Conservation (phyloP, 2,797 vertebrate species). For the Sebastes itinus region DNA sequence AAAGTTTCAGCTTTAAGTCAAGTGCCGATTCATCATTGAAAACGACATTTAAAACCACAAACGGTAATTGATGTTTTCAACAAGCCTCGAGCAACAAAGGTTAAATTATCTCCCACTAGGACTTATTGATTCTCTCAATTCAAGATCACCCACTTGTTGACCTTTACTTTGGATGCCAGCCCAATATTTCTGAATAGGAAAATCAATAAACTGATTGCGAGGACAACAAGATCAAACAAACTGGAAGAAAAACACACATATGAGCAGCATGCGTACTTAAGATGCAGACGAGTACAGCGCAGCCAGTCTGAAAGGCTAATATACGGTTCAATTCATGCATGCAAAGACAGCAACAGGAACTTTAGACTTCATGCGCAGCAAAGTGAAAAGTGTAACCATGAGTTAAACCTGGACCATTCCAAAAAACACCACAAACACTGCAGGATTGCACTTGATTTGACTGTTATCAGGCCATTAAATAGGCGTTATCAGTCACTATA, state of each 20-base stretch:
- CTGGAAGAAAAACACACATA: conserved; percentile 4
- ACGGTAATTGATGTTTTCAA: conserved; percentile 41
- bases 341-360: conserved; percentile 29
- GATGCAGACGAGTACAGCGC: conserved; percentile 9
- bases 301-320: conserved; percentile 14
- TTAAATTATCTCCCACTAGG: conserved; percentile 29
- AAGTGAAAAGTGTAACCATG: conserved; percentile 36
- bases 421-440: conserved; percentile 48
- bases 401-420: conserved; percentile 29
- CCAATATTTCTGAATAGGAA: conserved; percentile 16
- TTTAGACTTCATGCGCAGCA: conserved; percentile 50
- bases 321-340: conserved; percentile 11
- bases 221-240: conserved; percentile 27
- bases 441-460: background rate
- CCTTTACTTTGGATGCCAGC: conserved; percentile 38
- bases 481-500: no score
- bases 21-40: conserved; percentile 16
- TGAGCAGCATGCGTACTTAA: conserved; percentile 64
- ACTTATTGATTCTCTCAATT: conserved; percentile 49
- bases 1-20: conserved; percentile 26
- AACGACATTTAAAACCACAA: conserved; percentile 34
- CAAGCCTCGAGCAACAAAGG: conserved; percentile 28
- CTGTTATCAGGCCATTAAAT: no score
- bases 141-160: conserved; percentile 34
- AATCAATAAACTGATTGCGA: conserved; percentile 51